Base-by-base conservation (phyloP, 2,888 invertebrate genomes). In the Liposcelis brunnea region DNA sequence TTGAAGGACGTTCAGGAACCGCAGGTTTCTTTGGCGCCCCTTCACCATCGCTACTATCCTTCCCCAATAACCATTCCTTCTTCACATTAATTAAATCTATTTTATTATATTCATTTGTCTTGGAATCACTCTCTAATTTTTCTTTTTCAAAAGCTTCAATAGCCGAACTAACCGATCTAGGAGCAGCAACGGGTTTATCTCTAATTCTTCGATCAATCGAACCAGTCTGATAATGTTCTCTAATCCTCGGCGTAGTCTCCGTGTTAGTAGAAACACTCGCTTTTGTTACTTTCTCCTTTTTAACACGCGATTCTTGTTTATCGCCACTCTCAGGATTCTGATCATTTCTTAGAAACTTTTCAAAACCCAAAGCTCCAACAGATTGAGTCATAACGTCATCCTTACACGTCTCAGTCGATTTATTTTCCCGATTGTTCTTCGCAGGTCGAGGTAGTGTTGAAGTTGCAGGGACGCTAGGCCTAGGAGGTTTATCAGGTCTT, bases 1-100 rank as follows among this genome's bases (percentile, higher is more conserved):
- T 74, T 34, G 78, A 75, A 42, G 85, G 85, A 46, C 86, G 70
- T 60, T 84, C 83, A 43, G 86, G 86, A 52, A 86, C 74, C 43
- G 79, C 80, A 5, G 86, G 86, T 62, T 86, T 86, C 58, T 72
- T 45, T 48, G 36, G 45, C 2, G 35, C 31, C 38, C 58, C 56
- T 19, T 60, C 51, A 52, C 56, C 49, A 57, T 56, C 32, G 60
- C 49, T 32, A 44, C 42, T 47, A 38, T 43, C 44, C 16, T 49
- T 61, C 31, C 47, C 50, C 34, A 26, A 26, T 8, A 26, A 26
- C 26, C 26, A 26, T 26, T 26, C 26, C 26, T 26, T 26, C 8
- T 26, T 47, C 40, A 51, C 45, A 46, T 50, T 45, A 52, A 52
- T 48, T 34, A 47, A 37, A 40, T 50, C 51, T 42, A 55, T 45